phyloP scores from a whole-genome alignment of 92 coral and sea anemone genomes.

The Chrysogorgia sp. region DNA sequence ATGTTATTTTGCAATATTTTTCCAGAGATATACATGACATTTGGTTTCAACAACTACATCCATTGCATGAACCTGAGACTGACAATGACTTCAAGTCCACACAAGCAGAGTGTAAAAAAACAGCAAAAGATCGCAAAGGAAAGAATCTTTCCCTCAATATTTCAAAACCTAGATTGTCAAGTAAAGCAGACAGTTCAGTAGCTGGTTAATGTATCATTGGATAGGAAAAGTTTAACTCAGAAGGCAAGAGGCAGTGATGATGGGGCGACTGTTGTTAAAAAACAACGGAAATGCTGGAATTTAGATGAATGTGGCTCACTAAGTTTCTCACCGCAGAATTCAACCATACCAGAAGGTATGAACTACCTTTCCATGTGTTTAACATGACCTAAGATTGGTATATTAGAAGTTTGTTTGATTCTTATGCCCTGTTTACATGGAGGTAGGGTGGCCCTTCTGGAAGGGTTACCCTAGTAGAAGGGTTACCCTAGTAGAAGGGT shows the following conservation, averaged over 20 bases:
- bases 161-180: background rate
- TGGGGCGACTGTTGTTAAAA: conserved; percentile 6
- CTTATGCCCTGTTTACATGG: no score
- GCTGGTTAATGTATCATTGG: no score
- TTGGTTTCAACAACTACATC: conserved; percentile 34
- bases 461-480: no score
- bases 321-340: conserved; percentile 2
- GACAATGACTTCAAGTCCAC: background rate
- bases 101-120: background rate
- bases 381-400: no score
- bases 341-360: conserved; percentile 12
- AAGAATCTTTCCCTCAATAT: background rate
- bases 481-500: no score
- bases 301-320: conserved; percentile 8
- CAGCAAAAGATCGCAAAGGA: background rate
- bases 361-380: background rate
- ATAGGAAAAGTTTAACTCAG: background rate
- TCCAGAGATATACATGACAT: conserved; percentile 4
- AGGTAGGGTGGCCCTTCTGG: no score
- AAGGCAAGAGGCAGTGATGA: background rate
- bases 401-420: no score
- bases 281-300: conserved; percentile 29
- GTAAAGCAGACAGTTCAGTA: background rate
- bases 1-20: no score
- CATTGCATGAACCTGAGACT: background rate